phyloP scores from a whole-genome alignment of 1,140 invertebrate species.

The Aporrectodea caliginosa region DNA sequence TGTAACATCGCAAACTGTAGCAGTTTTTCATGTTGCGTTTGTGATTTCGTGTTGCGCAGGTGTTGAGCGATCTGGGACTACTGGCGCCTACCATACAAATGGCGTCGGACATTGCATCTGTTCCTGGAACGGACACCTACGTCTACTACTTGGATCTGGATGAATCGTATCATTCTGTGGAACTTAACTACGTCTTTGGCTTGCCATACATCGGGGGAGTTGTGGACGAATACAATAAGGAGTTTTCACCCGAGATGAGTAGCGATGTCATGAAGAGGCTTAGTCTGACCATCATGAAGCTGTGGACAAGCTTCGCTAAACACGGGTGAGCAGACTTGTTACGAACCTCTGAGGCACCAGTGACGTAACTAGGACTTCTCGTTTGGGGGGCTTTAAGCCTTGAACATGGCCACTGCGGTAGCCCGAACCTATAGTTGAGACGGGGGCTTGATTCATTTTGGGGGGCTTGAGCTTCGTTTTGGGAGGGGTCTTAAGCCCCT shows the following conservation, averaged over 20 bases:
- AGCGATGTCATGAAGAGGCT: background rate
- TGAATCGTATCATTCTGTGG: conserved; percentile 22
- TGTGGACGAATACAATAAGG: conserved; percentile 7
- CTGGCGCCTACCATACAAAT: conserved; percentile 23
- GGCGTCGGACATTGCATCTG: conserved; percentile 13
- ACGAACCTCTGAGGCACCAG: too few relatives aligned
- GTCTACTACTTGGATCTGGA: conserved; percentile 19
- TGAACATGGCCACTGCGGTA: too few relatives aligned
- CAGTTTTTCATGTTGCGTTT: too few relatives aligned
- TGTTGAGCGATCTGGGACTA: conserved; percentile 22
- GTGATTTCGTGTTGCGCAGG: conserved; percentile 7
- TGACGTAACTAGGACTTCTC: too few relatives aligned
- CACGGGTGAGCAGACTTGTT: conserved; percentile 55
- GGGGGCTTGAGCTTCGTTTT: too few relatives aligned
- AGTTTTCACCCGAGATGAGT: background rate
- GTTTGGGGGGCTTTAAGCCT: too few relatives aligned
- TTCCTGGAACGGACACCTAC: background rate
- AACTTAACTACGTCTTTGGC: conserved; percentile 28
- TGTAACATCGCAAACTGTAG: too few relatives aligned
- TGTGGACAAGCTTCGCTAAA: conserved; percentile 56
- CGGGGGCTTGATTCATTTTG: too few relatives aligned
- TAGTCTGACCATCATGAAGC: conserved; percentile 47
- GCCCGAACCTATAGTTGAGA: too few relatives aligned
- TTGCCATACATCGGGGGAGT: conserved; percentile 12
- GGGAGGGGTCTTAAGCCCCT: too few relatives aligned